These are phyloP conservation scores for Caenorhabditis sp. DNA, from an alignment of 2,888 invertebrate species.

Conservation along the genomic window DNA sequence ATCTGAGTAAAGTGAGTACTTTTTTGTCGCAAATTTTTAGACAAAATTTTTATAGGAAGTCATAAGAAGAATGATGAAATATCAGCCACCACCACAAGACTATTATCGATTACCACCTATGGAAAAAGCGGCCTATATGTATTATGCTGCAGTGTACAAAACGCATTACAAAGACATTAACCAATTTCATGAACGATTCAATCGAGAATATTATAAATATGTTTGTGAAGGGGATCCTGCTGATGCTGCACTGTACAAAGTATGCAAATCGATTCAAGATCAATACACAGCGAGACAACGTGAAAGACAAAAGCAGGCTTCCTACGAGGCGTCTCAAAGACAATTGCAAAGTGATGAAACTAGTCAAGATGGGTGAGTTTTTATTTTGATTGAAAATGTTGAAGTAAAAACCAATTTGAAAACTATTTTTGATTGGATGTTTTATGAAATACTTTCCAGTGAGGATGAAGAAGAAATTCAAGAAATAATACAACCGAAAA, in stretches of 20 bases:
- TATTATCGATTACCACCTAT: slow-evolving; percentile 43
- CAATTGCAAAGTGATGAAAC: slow-evolving; percentile 65
- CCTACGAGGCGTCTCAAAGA: slow-evolving; percentile 50
- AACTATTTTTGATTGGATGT: too few relatives aligned
- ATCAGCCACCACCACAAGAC: slow-evolving; percentile 44
- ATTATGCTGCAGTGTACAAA: slow-evolving; percentile 50
- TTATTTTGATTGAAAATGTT: neutral
- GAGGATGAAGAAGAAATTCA: neutral
- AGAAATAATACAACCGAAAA: slow-evolving; percentile 14
- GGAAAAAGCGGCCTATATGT: slow-evolving; percentile 59
- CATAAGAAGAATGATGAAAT: slow-evolving; percentile 16
- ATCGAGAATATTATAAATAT: slow-evolving; percentile 57
- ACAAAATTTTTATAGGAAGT: slow-evolving; percentile 15
- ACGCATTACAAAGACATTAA: slow-evolving; percentile 36
- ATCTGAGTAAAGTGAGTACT: slow-evolving; percentile 17
- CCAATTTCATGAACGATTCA: slow-evolving; percentile 56
- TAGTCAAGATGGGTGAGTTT: slow-evolving; percentile 61
- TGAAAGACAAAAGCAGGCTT: slow-evolving; percentile 29
- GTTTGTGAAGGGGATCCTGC: slow-evolving; percentile 34
- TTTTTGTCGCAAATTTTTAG: slow-evolving; percentile 23
- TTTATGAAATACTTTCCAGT: neutral
- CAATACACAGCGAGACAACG: slow-evolving; percentile 28
- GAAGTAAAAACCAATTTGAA: too few relatives aligned
- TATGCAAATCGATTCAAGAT: slow-evolving; percentile 53
- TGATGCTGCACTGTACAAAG: slow-evolving; percentile 53